phyloP scores from a whole-genome alignment of 2,888 invertebrate genomes.

The Blera fallax region DNA sequence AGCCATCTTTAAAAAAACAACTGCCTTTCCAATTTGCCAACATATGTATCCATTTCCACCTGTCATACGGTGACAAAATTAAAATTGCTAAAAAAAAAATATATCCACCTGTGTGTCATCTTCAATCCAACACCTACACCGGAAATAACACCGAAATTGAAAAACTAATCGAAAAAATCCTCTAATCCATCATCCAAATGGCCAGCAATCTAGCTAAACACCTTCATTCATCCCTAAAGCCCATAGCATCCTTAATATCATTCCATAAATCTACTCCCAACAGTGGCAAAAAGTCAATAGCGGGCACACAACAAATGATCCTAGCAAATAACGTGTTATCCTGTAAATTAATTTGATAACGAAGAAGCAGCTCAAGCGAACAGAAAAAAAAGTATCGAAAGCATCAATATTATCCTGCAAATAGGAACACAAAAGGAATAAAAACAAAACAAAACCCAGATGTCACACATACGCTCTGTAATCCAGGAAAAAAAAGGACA shows the following conservation, averaged over 20 bases:
- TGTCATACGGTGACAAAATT: neutral
- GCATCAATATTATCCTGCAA: conserved; percentile 58
- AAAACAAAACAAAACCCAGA: conserved; percentile 35
- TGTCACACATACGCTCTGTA: conserved; percentile 47
- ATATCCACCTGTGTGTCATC: neutral
- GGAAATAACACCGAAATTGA: conserved; percentile 62
- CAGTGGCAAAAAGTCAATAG: conserved; percentile 24
- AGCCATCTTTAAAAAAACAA: neutral
- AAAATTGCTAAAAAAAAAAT: neutral
- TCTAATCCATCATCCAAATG: conserved; percentile 37
- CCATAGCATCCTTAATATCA: conserved; percentile 25
- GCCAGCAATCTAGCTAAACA: conserved; percentile 10
- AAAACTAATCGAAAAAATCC: conserved; percentile 67
- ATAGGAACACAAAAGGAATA: conserved; percentile 13
- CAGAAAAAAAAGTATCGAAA: conserved; percentile 31
- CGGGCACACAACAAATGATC: conserved; percentile 56
- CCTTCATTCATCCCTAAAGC: neutral
- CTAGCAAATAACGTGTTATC: conserved; percentile 52
- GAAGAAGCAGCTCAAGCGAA: conserved; percentile 19
- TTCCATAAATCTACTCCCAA: conserved; percentile 49
- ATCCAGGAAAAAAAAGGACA: conserved; percentile 28
- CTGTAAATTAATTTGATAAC: conserved; percentile 69
- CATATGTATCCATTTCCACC: neutral
- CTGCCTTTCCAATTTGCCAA: neutral
- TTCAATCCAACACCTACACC: conserved; percentile 24